Percentiles rank a stretch among this genome's conserved stretches.
phyloP scores from a whole-genome alignment of 1,140 invertebrate genomes.

The Pseudachorutes palmiensis region DNA sequence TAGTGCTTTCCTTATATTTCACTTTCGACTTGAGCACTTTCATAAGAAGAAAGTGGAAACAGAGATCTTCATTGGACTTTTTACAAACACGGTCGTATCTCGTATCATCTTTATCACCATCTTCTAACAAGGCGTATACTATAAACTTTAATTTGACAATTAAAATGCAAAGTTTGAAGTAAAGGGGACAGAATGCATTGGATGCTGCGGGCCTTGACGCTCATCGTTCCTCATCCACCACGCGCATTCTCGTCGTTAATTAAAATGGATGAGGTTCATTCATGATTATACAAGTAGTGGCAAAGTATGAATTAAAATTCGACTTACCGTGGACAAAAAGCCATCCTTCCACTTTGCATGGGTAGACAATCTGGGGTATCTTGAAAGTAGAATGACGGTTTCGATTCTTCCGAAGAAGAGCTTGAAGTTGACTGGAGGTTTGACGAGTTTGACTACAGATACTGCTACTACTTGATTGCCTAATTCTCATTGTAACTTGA shows the following conservation, averaged over 20 bases:
- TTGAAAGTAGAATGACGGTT: constrained; percentile 17
- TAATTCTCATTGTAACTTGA: not conserved
- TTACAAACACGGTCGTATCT: too few species aligned
- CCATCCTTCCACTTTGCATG: constrained; percentile 62
- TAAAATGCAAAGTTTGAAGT: constrained; percentile 3
- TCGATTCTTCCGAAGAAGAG: constrained; percentile 2
- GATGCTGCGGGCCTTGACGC: too few species aligned
- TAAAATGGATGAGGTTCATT: too few species aligned
- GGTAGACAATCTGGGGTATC: constrained; percentile 48
- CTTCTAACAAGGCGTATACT: too few species aligned
- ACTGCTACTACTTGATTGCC: constrained; percentile 11
- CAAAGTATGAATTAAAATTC: constrained; percentile 33
- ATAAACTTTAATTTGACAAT: constrained; percentile 5
- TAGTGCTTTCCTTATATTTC: not conserved
- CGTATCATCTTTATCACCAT: too few species aligned
- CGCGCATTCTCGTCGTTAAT: too few species aligned
- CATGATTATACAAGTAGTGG: not conserved
- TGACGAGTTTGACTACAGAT: not conserved
- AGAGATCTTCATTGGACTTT: too few species aligned
- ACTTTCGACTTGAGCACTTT: not conserved
- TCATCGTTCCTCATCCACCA: too few species aligned
- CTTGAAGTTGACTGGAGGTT: not conserved
- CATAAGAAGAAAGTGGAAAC: too few species aligned
- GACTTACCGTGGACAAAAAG: constrained; percentile 58
- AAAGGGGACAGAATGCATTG: too few species aligned